phyloP scores from a whole-genome alignment of 2,888 invertebrate genomes.

The Mechanitis messenoides region DNA sequence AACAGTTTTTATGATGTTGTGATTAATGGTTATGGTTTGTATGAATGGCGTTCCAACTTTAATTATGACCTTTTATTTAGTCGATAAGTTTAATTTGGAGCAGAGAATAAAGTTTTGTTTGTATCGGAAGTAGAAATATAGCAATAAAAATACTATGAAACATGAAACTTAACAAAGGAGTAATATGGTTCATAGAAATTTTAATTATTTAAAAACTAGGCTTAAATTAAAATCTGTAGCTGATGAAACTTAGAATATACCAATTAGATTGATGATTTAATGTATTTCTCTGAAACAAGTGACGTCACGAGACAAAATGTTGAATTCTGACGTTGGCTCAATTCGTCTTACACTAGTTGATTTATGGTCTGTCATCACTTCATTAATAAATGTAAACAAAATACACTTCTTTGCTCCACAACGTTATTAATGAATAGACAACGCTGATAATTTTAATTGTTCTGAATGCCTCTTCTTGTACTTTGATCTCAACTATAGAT shows the following conservation, averaged over 20 bases:
- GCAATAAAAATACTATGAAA: constrained; percentile 1
- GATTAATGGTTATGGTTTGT: constrained; percentile 40
- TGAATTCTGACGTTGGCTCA: constrained; percentile 37
- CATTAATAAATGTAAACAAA: constrained; percentile 75
- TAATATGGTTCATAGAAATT: too few relatives aligned
- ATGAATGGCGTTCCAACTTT: constrained; percentile 35
- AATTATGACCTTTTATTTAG: constrained; percentile 37
- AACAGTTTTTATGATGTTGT: constrained; percentile 34
- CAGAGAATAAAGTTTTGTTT: constrained; percentile 31
- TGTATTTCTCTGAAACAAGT: constrained; percentile 28
- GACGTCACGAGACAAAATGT: constrained; percentile 36
- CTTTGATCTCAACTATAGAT: constrained; percentile 51
- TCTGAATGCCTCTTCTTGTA: constrained; percentile 49
- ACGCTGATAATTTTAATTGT: constrained; percentile 66
- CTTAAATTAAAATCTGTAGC: too few relatives aligned
- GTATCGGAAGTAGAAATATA: constrained; percentile 17
- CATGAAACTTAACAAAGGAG: too few relatives aligned
- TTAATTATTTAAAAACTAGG: too few relatives aligned
- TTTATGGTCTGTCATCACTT: constrained; percentile 66
- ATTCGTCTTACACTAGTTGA: constrained; percentile 65
- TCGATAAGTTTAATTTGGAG: constrained; percentile 30
- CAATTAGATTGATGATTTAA: constrained; percentile 19
- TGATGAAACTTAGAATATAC: not conserved
- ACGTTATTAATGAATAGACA: constrained; percentile 61
- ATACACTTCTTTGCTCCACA: constrained; percentile 56